Evolutionary conservation across 2,113 vertebrate genomes (phyloP).

Genomic region (Solea senegalensis): DNA sequence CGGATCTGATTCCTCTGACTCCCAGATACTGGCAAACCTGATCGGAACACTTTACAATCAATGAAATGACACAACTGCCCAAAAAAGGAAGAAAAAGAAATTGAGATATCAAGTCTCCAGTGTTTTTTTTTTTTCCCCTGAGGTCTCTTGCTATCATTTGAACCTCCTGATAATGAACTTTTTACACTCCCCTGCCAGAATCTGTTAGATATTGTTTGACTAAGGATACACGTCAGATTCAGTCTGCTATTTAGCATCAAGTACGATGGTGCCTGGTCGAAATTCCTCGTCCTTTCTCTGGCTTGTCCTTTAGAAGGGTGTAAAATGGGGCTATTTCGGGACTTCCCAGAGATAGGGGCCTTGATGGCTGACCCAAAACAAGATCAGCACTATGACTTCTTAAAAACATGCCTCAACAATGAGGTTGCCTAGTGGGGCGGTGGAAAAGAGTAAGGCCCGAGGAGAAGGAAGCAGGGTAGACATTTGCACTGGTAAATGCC

Average conservation of each 20-base stretch:
- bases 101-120: constrained; percentile 33
- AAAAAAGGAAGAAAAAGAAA: constrained; percentile 64
- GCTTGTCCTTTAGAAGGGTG: constrained; percentile 64
- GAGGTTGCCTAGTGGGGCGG: constrained; percentile 66
- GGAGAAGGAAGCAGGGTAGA: constrained; percentile 47
- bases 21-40: constrained; percentile 52
- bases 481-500: constrained; percentile 63
- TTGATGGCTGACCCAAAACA: constrained; percentile 73
- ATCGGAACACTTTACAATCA: constrained; percentile 50
- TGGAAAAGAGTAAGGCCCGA: constrained; percentile 31
- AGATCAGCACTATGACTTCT: constrained; percentile 63
- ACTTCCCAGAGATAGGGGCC: constrained; percentile 75
- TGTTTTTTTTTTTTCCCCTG: constrained; percentile 36
- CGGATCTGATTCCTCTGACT: constrained; percentile 51
- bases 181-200: constrained; percentile 60
- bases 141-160: constrained; percentile 53
- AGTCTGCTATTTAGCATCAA: constrained; percentile 60
- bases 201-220: constrained; percentile 53
- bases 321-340: constrained; percentile 74
- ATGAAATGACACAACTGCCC: constrained; percentile 45
- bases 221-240: constrained; percentile 61
- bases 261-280: constrained; percentile 45
- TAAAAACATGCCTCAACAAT: constrained; percentile 79
- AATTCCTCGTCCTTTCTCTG: constrained; percentile 46
- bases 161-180: constrained; percentile 62